A percentile compares a stretch with the other conserved stretches of the same genome.
Conservation (phyloP, 2,113 vertebrate genomes). For the Crotalus helleri region DNA sequence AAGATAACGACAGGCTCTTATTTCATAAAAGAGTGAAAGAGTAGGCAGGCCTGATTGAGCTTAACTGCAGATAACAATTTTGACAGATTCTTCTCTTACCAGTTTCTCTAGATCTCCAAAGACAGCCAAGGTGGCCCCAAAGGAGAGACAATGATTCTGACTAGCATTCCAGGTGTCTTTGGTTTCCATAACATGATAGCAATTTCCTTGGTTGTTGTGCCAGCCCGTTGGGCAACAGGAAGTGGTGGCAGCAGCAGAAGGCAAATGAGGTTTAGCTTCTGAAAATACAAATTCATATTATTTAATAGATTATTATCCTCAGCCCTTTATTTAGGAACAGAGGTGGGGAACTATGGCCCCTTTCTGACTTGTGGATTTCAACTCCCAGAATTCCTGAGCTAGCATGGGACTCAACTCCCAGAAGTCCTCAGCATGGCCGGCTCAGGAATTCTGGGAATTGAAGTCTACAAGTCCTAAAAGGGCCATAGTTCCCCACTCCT, state of each 20-base stretch:
- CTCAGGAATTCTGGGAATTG: background rate
- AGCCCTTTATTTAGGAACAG: background rate
- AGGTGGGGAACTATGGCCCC: background rate
- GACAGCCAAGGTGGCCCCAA: slow-evolving; percentile 24
- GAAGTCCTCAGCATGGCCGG: background rate
- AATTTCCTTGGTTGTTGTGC: slow-evolving; percentile 20
- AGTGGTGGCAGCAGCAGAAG: no score
- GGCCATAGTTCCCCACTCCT: background rate
- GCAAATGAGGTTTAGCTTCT: background rate
- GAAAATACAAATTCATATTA: background rate
- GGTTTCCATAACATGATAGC: slow-evolving; percentile 37
- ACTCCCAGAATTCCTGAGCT: background rate
- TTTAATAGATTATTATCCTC: background rate
- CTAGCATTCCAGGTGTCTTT: slow-evolving; percentile 28
- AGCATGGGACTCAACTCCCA: background rate
- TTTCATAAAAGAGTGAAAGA: background rate
- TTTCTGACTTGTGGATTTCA: background rate
- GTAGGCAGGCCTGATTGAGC: background rate
- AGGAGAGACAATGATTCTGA: slow-evolving; percentile 22
- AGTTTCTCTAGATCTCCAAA: slow-evolving; percentile 23
- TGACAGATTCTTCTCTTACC: slow-evolving; percentile 27
- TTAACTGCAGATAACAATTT: rapidly evolving
- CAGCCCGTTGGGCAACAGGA: slow-evolving; percentile 30
- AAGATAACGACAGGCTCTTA: background rate
- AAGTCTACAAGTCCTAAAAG: background rate